Conservation (phyloP, 2,113 vertebrate species). For the Phycodurus eques region DNA sequence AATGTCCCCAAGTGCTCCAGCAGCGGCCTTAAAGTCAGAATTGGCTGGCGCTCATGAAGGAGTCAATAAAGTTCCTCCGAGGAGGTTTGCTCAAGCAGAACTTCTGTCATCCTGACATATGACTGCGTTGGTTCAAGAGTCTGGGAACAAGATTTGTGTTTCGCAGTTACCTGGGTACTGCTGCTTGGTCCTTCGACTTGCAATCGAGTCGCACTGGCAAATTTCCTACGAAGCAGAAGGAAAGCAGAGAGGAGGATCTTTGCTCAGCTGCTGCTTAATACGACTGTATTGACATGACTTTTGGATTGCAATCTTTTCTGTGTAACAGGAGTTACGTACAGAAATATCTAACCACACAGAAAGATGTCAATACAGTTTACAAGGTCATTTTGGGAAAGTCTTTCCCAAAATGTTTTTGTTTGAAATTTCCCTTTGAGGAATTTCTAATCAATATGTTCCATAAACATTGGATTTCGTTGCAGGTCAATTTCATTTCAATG, state of each 20-base stretch:
- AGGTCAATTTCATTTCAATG: too few relatives aligned
- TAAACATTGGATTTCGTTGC: too few relatives aligned
- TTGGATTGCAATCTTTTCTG: too few relatives aligned
- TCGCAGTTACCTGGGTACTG: conserved; percentile 42
- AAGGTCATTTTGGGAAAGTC: too few relatives aligned
- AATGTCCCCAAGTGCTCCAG: conserved; percentile 1
- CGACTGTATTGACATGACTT: too few relatives aligned
- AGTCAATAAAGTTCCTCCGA: conserved; percentile 58
- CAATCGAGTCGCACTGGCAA: not conserved
- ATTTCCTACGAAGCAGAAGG: not conserved
- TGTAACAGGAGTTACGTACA: too few relatives aligned
- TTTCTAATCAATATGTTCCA: too few relatives aligned
- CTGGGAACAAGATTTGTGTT: conserved; percentile 55
- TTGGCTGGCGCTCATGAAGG: conserved; percentile 24
- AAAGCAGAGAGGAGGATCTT: not conserved
- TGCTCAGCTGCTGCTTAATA: not conserved
- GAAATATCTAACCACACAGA: too few relatives aligned
- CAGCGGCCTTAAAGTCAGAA: conserved; percentile 24
- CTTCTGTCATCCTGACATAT: conserved; percentile 54
- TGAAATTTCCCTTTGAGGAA: too few relatives aligned
- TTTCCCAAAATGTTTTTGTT: too few relatives aligned
- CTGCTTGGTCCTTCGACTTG: not conserved
- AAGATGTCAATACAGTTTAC: too few relatives aligned
- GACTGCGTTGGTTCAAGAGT: conserved; percentile 46
- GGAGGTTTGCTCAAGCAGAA: conserved; percentile 50